Evolutionary conservation across 2,888 invertebrate species (phyloP).

Genomic region (Entomobrya multifasciata): DNA sequence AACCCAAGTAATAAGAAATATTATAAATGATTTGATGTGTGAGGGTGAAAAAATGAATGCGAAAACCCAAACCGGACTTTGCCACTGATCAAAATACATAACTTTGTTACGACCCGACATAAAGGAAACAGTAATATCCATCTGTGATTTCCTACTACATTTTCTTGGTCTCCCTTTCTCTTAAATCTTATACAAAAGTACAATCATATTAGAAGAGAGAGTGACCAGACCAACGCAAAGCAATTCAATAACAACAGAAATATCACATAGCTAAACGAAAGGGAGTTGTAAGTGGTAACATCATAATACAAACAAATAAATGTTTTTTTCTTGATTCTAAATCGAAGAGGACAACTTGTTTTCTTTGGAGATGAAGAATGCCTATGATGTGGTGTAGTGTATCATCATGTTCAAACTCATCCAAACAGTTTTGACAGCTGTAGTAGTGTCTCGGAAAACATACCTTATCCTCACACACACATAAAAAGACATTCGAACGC

Average conservation of each 20-base stretch:
- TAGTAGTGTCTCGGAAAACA: background rate
- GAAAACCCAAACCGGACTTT: background rate
- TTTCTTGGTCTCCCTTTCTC: conserved; percentile 38
- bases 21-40: background rate
- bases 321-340: conserved; percentile 42
- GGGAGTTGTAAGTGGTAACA: background rate
- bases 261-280: background rate
- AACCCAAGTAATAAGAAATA: too few relatives aligned
- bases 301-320: conserved; percentile 54
- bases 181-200: background rate
- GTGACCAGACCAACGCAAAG: background rate
- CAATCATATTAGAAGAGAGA: background rate
- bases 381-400: background rate
- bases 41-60: background rate
- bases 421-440: background rate
- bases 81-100: conserved; percentile 77
- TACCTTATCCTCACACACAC: conserved; percentile 8
- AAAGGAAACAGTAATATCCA: conserved; percentile 77
- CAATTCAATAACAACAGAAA: background rate
- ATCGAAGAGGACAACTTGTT: conserved; percentile 54
- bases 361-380: conserved; percentile 34
- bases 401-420: conserved; percentile 1
- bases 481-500: too few relatives aligned
- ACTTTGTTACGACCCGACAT: conserved; percentile 77
- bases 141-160: conserved; percentile 74